Conservation (phyloP, 2,113 vertebrate species). For the Phoxinus phoxinus region DNA sequence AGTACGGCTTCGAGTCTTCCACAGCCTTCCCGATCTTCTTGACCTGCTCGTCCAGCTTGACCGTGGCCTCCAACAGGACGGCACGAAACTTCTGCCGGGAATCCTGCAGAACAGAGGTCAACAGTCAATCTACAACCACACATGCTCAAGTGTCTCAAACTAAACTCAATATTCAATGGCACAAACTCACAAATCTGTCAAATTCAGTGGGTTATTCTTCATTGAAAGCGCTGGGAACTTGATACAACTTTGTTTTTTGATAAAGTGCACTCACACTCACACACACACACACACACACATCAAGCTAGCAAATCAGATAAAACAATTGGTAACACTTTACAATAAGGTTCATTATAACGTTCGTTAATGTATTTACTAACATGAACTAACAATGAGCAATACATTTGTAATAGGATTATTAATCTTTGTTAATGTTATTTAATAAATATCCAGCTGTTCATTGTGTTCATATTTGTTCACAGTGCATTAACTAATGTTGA, state of each 20-base stretch:
- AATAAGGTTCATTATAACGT: no score
- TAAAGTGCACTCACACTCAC: not conserved
- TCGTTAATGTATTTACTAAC: no score
- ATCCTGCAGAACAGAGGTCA: conserved; percentile 75
- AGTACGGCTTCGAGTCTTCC: conserved; percentile 97
- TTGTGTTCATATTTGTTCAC: no score
- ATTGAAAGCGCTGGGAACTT: no score
- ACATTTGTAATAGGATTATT: no score
- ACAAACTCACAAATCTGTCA: not conserved
- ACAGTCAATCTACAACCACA: not conserved
- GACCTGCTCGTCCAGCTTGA: conserved; percentile 91
- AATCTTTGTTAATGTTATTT: no score
- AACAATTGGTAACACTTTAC: no score
- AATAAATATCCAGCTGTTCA: no score
- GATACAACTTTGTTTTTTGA: not conserved
- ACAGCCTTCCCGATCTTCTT: conserved; percentile 97
- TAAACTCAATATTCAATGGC: not conserved
- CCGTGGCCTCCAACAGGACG: conserved; percentile 88
- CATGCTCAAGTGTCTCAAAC: not conserved
- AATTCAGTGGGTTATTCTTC: not conserved
- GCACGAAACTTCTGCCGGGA: conserved; percentile 92
- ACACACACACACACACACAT: no score
- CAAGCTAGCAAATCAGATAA: not conserved
- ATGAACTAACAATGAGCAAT: no score
- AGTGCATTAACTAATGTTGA: no score